These are phyloP conservation scores for Phaedon cochleariae DNA, from an alignment of 2,888 invertebrate species.

Conservation along the genomic window DNA sequence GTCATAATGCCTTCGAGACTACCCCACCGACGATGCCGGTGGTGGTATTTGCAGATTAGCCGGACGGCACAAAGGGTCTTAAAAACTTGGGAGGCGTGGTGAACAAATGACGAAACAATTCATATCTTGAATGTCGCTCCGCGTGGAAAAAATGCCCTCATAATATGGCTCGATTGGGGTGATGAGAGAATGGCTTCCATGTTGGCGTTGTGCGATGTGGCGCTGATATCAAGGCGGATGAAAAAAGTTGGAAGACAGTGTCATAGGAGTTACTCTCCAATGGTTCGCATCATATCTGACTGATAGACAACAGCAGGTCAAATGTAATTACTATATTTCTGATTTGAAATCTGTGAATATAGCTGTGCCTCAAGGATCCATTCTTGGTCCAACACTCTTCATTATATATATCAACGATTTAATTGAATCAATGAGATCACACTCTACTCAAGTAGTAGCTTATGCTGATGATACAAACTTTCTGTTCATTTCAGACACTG, in stretches of 20 bases:
- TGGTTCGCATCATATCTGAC: too few species aligned
- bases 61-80: constrained; percentile 33
- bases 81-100: constrained; percentile 42
- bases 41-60: constrained; percentile 35
- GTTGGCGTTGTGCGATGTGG: background rate
- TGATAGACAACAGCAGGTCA: too few species aligned
- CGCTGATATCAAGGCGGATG: background rate
- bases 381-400: too few species aligned
- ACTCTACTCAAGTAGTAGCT: too few species aligned
- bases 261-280: too few species aligned
- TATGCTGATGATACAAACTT: too few species aligned
- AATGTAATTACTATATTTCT: too few species aligned
- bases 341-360: too few species aligned
- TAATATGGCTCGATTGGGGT: background rate
- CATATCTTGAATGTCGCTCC: constrained; percentile 29
- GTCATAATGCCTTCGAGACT: constrained; percentile 8
- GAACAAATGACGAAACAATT: constrained; percentile 43
- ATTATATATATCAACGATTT: too few species aligned
- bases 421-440: too few species aligned
- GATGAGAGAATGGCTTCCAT: background rate
- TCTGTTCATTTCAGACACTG: too few species aligned
- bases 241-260: background rate
- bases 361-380: too few species aligned
- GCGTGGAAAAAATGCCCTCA: constrained; percentile 28
- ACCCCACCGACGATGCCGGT: constrained; percentile 17